Base-by-base conservation (phyloP, 1,140 invertebrate genomes). In the Amyelois transitella region DNA sequence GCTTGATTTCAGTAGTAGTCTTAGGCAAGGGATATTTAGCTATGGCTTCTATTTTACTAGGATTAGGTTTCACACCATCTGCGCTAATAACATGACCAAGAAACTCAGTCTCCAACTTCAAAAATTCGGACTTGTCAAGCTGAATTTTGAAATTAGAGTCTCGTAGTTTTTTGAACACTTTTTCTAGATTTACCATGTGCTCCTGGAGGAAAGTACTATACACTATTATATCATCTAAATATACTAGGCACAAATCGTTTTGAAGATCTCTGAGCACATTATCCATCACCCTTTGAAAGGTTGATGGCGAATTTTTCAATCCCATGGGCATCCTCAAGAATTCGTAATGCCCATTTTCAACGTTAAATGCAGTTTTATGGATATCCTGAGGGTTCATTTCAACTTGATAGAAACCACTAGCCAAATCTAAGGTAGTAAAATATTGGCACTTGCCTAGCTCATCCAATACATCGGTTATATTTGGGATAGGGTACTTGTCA, bases 401-500 rank as follows among this genome's bases (percentile, higher is more conserved):
- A 1, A 49, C 47, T n/a, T 49, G 47, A 18, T 45, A 45, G 8
- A 45, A 45, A 18, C 43, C 43, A 18, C 43, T 49, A 1, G 20
- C 47, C 6, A 49, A n/a, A 12, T 49, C 47, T 21, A 49, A 14
- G 1, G 19, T 49, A 1, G 3, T 49, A 17, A 25, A 49, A n/a
- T n/a, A n/a, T n/a, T n/a, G n/a, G n/a, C n/a, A n/a, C n/a, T n/a
- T n/a, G n/a, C n/a, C n/a, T n/a, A 51, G 22, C 18, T 51, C 17
- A 8, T 51, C 49, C 2, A 51, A 14, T 2, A 51, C 49, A 21
- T 51, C 49, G n/a, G n/a, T n/a, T n/a, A n/a, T n/a, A n/a, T n/a
- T 32, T 2, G 50, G 49, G 6, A 57, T 57, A 2, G 55, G 55
- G 21, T 57, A 57, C 28, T 51, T 51, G n/a, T 57, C 55, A 14